Base-by-base conservation (phyloP, 1,140 invertebrate species). In the Cyphomyrmex costatus region DNA sequence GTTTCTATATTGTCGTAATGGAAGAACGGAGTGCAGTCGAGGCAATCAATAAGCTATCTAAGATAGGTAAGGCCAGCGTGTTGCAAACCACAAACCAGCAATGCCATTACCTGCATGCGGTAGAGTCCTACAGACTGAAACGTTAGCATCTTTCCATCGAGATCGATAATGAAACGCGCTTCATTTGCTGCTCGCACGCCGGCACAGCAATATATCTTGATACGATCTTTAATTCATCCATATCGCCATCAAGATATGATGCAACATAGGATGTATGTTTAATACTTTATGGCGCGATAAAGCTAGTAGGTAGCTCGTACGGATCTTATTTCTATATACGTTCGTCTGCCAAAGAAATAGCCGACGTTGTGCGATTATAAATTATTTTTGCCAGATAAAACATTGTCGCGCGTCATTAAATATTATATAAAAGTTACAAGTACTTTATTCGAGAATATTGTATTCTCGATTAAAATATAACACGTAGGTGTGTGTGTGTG, bases 11-110 rank as follows among this genome's bases (percentile, higher is more conserved):
- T 79, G 70, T 91, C 74, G 86, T 90, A 90, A 86, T 61, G 51
- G 71, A 71, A 89, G 74, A 79, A 49, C 51, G 36, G 70, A 86
- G 86, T 80, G 56, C 74, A 88, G 78, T 61, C 71, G 65, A 56
- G 86, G 86, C 89, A 92, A 92, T 91, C 91, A 88, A 91, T 91
- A 91, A 90, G 86, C 90, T 87, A 91, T 92, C 90, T 91, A 90
- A 90, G 90, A 90, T 80, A 86, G 78, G 88, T 88, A 89, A 91
- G 76, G 79, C 90, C 42, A 85, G 71, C 74, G 70, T 61, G 85
- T 58, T 91, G 88, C 87, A 86, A 91, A 89, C 89, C 91, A 73
- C 91, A 83, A 89, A 84, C 80, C 90, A 88, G 91, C 89, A 88
- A 90, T 90, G 76, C 85, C 90, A 91, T 91, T 91, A 91, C 74